Base-by-base conservation (phyloP, 2,888 invertebrate genomes). In the Eremobia ochroleuca region DNA sequence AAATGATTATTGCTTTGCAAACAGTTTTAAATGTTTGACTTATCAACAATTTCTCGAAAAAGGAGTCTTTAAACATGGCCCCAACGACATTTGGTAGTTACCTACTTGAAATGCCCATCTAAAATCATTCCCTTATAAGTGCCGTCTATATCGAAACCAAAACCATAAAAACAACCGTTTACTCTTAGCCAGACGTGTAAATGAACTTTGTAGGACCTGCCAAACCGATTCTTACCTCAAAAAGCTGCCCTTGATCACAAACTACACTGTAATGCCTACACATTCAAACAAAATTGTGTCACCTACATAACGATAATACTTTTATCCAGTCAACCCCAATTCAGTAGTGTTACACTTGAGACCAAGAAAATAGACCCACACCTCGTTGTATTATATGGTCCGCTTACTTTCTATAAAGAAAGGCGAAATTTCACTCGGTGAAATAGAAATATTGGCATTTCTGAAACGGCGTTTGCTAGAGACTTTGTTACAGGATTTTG, bases 281-380 rank as follows among this genome's bases (percentile, higher is more conserved):
- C 73, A 77, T 79, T 77, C 64, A 72, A 79, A 86, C 82, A 80
- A 82, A 86, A 76, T 61, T 59, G 37, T 64, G 72, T 68, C 46
- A 28, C 64, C 34, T 76, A 69, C 59, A 77, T 73, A 73, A 75
- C 77, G 68, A 70, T 79, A 83, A 79, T 77, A 79, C 76, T 83
- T 86, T 77, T 79, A 86, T 77, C 75, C 85, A 76, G 66, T 74
- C 87, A 72, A 82, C 76, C 79, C 75, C 75, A 88, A 83, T 86
- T 70, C 72, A n/a, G 66, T 69, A 82, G 81, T 83, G 81, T 75
- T 77, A 79, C 80, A 77, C 78, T n/a, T 43, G 79, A 80, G 77
- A 74, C 76, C 28, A 62, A 55, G 65, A 46, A 77, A 68, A 75
- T 75, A 68, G 59, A 73, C 49, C 71, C 67, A 76, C 79, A 81